Conservation (phyloP, 2,888 invertebrate genomes). For the Amblyteles armatorius region DNA sequence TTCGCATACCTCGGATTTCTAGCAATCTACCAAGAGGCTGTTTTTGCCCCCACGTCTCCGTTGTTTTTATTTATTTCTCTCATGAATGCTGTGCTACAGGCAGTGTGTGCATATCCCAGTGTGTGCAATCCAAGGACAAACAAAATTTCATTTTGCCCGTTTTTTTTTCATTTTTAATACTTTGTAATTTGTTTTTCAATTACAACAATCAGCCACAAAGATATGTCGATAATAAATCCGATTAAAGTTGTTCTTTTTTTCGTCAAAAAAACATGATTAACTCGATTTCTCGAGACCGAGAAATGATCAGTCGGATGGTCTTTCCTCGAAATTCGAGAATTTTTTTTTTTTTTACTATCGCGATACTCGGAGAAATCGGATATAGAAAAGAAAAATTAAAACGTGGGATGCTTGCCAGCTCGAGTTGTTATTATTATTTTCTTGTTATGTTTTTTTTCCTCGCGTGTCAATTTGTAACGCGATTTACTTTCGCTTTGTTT, state of each 20-base stretch:
- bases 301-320: slow-evolving; percentile 10
- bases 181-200: slow-evolving; percentile 29
- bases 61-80: background rate
- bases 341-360: background rate
- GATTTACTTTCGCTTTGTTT: slow-evolving; percentile 82
- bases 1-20: background rate
- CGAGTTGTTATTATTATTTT: slow-evolving; percentile 20
- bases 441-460: slow-evolving; percentile 25
- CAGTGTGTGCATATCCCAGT: slow-evolving; percentile 32
- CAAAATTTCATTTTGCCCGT: slow-evolving; percentile 33
- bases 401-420: slow-evolving; percentile 50
- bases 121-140: slow-evolving; percentile 38
- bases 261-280: background rate
- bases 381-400: slow-evolving; percentile 28
- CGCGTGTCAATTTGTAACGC: slow-evolving; percentile 16
- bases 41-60: slow-evolving; percentile 3
- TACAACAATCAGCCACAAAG: slow-evolving; percentile 36
- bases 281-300: background rate
- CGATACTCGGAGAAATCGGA: slow-evolving; percentile 14
- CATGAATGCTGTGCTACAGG: slow-evolving; percentile 28
- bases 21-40: background rate
- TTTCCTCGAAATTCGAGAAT: background rate
- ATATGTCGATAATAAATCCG: slow-evolving; percentile 20
- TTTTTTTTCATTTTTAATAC: slow-evolving; percentile 15
- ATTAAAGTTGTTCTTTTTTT: slow-evolving; percentile 16